Evolutionary conservation across 2,797 vertebrate genomes (phyloP), one percentile per base, ranked within the genome.

Genomic region (Malacoctenus gilli): DNA sequence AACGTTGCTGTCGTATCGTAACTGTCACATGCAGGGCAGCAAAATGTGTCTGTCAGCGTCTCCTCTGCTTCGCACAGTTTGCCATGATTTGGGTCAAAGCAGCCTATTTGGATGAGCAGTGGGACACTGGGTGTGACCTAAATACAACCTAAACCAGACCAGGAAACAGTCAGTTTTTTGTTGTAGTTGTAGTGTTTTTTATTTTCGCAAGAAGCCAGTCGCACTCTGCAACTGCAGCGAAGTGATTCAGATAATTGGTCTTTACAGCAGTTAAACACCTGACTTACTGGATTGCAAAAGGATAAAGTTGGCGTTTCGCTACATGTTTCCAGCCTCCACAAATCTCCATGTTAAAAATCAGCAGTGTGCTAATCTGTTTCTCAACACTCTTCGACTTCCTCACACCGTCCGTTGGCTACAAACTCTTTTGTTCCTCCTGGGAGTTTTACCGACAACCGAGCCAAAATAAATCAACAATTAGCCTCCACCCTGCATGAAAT

Each of bases 221-320:
- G 12, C 0, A 1, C 11, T 36, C 9, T 36, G 5, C 25, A 11
- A 56, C n/a, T n/a, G n/a, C n/a, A 28, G 5, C 2, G 7, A 40
- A 15, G 4, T 18, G 25, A 14, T 2, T 50, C 31, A 19, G 20
- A 20, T 28, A 38, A 51, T 47, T 36, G 23, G 30, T 15, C 25
- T 16, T n/a, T 2, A 9, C 6, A 34, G 1, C 0, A 0, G 38
- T 46, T 43, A 37, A 34, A 8, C 5, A 28, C 23, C 22, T 28
- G n/a, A 49, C 23, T 40, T 34, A 23, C 23, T 39, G 2, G 30
- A 43, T 48, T 61, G 56, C 12, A 22, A 23, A 41, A 37, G 38
- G 30, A 21, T 16, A 52, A 32, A 20, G 16, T 35, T 16, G 5
- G 25, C 2, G 0, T 28, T 41, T 20, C 49, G 46, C 10, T 30